Evolutionary conservation across 2,113 vertebrate genomes (phyloP).

Genomic region (Ceratotherium simum): DNA sequence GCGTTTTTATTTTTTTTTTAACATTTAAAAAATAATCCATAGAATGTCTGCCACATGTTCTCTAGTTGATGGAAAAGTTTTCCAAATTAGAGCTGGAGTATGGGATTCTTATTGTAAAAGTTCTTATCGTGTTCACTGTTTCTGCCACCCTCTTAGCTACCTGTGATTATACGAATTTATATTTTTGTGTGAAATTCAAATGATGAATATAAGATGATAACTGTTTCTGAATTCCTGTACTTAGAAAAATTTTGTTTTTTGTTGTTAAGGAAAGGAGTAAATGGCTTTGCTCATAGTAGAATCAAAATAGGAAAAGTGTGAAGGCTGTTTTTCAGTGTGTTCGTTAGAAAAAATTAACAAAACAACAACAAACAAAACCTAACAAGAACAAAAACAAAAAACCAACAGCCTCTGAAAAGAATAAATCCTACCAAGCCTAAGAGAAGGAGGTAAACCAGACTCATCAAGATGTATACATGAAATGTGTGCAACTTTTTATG

Average conservation of each 20-base stretch:
- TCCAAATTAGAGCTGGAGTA: conserved; percentile 73
- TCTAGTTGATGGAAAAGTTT: conserved; percentile 81
- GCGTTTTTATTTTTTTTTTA: conserved; percentile 71
- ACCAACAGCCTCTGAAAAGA: neutral
- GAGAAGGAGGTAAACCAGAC: neutral
- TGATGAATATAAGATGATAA: conserved; percentile 1
- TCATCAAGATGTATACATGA: neutral
- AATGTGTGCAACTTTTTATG: neutral
- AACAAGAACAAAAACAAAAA: neutral
- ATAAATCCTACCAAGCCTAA: neutral
- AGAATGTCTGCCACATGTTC: conserved; percentile 86
- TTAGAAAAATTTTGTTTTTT: neutral
- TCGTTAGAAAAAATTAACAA: conserved; percentile 8
- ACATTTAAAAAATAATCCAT: conserved; percentile 79
- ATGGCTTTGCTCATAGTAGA: neutral
- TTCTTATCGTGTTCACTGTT: conserved; percentile 66
- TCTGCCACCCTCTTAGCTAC: conserved; percentile 52
- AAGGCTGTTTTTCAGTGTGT: conserved; percentile 28
- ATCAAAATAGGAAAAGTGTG: conserved; percentile 21
- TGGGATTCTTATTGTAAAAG: conserved; percentile 66
- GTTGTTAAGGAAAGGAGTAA: conserved; percentile 4
- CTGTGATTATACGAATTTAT: conserved; percentile 35
- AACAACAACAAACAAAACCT: neutral
- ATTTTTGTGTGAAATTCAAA: conserved; percentile 56
- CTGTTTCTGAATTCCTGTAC: conserved; percentile 46